Evolutionary conservation across 2,113 vertebrate genomes (phyloP).

Genomic region (Herpetotheres cachinnans): DNA sequence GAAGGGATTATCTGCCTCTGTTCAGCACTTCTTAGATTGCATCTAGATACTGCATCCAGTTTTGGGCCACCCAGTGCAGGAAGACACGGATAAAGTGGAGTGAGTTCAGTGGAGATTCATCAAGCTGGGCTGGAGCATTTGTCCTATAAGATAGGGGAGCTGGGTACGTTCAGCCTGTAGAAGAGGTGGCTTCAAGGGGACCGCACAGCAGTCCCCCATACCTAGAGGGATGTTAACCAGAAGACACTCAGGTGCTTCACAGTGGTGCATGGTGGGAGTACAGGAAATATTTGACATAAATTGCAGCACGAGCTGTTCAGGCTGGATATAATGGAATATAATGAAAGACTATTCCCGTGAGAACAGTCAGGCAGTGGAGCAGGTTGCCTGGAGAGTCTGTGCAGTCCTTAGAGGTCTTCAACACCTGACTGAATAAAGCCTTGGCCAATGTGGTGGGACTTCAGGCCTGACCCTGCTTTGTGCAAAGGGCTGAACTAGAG

Average conservation of each 20-base stretch:
- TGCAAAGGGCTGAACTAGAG: neutral
- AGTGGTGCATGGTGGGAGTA: neutral
- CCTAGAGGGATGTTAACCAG: neutral
- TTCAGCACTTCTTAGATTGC: neutral
- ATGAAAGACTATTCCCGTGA: neutral
- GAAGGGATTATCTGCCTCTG: neutral
- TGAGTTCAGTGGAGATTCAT: neutral
- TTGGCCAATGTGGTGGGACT: neutral
- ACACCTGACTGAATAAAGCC: neutral
- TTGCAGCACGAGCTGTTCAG: neutral
- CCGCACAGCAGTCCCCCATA: neutral
- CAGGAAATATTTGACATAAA: neutral
- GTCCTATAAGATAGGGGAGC: neutral
- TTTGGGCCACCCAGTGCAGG: neutral
- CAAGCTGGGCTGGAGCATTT: neutral
- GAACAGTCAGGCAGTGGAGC: neutral
- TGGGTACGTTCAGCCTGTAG: neutral
- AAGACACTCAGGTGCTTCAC: neutral
- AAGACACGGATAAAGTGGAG: neutral
- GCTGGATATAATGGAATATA: neutral
- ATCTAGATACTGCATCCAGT: neutral
- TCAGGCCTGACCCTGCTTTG: too few species aligned
- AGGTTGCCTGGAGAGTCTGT: neutral
- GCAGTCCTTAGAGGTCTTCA: neutral
- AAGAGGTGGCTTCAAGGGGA: neutral